These are phyloP conservation scores for Eleginops maclovinus DNA, from an alignment of 2,113 vertebrate species.

Conservation along the genomic window DNA sequence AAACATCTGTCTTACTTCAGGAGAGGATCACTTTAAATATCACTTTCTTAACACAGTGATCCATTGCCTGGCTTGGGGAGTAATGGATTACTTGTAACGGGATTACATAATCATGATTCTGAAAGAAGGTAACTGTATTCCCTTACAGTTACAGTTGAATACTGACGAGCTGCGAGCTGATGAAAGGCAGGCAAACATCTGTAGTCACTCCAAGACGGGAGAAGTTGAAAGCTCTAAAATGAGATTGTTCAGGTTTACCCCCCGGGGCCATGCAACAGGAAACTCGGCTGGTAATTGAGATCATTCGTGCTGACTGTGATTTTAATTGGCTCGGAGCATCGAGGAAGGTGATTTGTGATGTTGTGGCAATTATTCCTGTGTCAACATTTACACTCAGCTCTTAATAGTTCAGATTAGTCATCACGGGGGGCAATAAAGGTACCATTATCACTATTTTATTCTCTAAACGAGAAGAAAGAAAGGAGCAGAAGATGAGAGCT, in stretches of 20 bases:
- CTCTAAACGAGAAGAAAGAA: no score
- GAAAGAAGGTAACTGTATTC: no score
- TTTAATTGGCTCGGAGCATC: slow-evolving; percentile 30
- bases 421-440: no score
- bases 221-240: slow-evolving; percentile 51
- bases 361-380: slow-evolving; percentile 44
- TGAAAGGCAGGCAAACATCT: slow-evolving; percentile 18
- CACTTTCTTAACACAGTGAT: not conserved
- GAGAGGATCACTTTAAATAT: not conserved
- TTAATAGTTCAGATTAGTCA: slow-evolving; percentile 3
- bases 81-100: no score
- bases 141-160: no score
- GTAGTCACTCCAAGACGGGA: slow-evolving; percentile 5
- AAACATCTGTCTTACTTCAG: not conserved
- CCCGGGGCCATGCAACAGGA: slow-evolving; percentile 39
- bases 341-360: slow-evolving; percentile 39
- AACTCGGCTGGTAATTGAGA: slow-evolving; percentile 31
- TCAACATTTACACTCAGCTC: slow-evolving; percentile 43
- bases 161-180: not conserved
- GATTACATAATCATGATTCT: no score
- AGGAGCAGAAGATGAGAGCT: no score
- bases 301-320: slow-evolving; percentile 10
- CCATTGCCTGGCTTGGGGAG: not conserved
- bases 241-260: slow-evolving; percentile 40
- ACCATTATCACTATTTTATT: no score